Conservation (phyloP, 2,113 vertebrate genomes). For the Pardalotus punctatus region DNA sequence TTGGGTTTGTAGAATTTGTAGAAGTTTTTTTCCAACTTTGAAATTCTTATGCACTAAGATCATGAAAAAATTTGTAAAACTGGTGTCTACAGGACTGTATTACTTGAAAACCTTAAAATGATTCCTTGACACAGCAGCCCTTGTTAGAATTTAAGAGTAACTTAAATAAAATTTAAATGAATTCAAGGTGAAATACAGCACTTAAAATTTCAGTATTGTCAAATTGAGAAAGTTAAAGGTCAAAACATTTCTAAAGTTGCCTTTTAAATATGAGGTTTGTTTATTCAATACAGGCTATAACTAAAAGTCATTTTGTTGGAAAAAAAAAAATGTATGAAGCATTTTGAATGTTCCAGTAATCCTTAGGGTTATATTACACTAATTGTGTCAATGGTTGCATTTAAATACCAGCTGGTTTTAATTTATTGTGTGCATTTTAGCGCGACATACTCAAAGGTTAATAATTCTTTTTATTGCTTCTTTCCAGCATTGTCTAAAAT, state of each 20-base stretch:
- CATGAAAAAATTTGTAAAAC: not conserved
- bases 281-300: not conserved
- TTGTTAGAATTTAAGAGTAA: not conserved
- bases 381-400: not conserved
- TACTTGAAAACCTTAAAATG: not conserved
- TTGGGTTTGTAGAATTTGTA: not conserved
- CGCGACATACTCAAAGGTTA: not conserved
- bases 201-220: not conserved
- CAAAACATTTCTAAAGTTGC: not conserved
- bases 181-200: not conserved
- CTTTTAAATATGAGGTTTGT: not conserved
- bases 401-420: constrained; percentile 12
- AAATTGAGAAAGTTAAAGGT: not conserved
- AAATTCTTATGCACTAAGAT: not conserved
- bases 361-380: not conserved
- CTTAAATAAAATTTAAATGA: not conserved
- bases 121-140: not conserved
- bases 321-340: too few species aligned
- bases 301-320: not conserved
- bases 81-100: not conserved
- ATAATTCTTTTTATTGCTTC: not conserved
- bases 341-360: not conserved
- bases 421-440: not conserved
- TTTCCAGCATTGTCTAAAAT: not conserved
- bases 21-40: not conserved